Conservation (phyloP, 2,888 invertebrate species). For the Watsonalla cultraria region DNA sequence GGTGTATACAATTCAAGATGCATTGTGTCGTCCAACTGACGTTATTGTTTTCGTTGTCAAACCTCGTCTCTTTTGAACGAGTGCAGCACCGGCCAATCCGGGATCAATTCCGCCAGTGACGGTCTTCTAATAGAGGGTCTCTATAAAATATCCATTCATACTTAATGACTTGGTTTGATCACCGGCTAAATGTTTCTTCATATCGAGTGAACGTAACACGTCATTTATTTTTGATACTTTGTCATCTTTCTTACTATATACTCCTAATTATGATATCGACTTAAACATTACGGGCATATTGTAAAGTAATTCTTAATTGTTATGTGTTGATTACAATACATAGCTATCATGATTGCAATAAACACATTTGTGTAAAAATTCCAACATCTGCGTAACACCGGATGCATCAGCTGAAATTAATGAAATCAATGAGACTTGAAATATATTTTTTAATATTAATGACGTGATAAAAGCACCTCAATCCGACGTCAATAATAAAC, state of each 20-base stretch:
- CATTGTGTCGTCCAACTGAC: constrained; percentile 58
- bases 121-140: constrained; percentile 84
- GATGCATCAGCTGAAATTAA: constrained; percentile 73
- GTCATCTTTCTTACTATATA: not conserved
- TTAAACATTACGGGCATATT: no score
- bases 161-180: constrained; percentile 36
- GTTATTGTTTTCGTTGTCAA: constrained; percentile 75
- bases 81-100: constrained; percentile 96
- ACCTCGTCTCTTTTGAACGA: constrained; percentile 92
- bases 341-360: constrained; percentile 16
- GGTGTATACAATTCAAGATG: constrained; percentile 67
- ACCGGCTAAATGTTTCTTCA: not conserved
- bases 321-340: constrained; percentile 21
- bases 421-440: constrained; percentile 53
- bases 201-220: not conserved
- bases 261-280: not conserved
- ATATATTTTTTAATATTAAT: constrained; percentile 50
- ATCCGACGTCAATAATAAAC: constrained; percentile 66
- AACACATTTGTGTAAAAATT: constrained; percentile 45
- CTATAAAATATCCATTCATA: constrained; percentile 71
- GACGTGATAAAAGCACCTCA: constrained; percentile 74
- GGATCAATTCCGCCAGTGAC: constrained; percentile 96
- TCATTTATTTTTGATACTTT: not conserved
- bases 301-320: not conserved
- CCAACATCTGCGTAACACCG: constrained; percentile 70